A percentile compares a stretch with the other conserved stretches of the same genome.
Evolutionary conservation across 2,888 invertebrate species (phyloP).

Genomic region (Cyrtodaria siliqua): DNA sequence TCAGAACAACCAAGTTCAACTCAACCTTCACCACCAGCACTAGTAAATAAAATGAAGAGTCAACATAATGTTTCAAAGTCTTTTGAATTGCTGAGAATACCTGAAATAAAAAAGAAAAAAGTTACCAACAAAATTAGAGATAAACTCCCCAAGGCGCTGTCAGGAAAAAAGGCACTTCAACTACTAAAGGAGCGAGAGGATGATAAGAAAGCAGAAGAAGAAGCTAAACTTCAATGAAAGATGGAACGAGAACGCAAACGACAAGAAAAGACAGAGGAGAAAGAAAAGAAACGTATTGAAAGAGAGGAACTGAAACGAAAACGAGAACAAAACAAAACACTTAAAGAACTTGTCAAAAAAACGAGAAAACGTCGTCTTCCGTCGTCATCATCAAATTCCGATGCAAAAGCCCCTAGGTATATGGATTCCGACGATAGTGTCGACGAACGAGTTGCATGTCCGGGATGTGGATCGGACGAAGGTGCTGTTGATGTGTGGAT

Average conservation of each 20-base stretch:
- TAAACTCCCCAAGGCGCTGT: not conserved
- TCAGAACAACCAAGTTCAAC: too few relatives aligned
- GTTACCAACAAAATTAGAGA: not conserved
- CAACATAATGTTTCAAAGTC: too few relatives aligned
- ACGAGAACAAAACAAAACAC: too few relatives aligned
- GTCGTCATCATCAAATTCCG: constrained; percentile 1
- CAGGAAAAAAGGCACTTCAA: not conserved
- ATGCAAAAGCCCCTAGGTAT: not conserved
- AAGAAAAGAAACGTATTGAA: not conserved
- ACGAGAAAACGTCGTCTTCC: too few relatives aligned
- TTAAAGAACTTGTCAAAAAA: too few relatives aligned
- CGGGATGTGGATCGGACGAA: constrained; percentile 14
- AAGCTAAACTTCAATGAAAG: not conserved
- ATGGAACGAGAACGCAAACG: not conserved
- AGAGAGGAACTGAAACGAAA: not conserved
- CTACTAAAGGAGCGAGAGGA: not conserved
- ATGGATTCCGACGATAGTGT: not conserved
- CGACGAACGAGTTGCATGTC: constrained; percentile 10
- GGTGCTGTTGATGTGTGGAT: constrained; percentile 18
- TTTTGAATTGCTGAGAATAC: constrained; percentile 7
- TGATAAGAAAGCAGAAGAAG: not conserved
- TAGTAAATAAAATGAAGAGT: too few relatives aligned
- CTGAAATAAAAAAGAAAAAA: constrained; percentile 15
- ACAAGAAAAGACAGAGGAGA: not conserved
- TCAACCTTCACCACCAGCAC: too few relatives aligned